Evolutionary conservation across 2,797 vertebrate genomes (phyloP).

Genomic region (Tokudaia tokunoshimensis): DNA sequence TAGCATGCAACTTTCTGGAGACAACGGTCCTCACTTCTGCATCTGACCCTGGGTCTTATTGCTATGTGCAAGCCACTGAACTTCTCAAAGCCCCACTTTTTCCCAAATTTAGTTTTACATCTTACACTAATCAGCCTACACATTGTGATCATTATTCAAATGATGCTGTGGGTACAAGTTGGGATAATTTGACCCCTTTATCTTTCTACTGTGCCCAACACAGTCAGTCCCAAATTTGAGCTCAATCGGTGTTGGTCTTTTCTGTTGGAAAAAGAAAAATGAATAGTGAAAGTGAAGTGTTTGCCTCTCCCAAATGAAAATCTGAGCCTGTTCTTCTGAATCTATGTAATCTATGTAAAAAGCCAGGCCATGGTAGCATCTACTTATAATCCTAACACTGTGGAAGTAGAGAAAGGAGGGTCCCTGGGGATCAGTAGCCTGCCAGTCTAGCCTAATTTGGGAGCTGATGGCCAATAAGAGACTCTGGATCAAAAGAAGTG

Average conservation of each 20-base stretch:
- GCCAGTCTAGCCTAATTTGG: background rate
- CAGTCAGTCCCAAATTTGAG: background rate
- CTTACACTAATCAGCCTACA: background rate
- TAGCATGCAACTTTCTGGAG: background rate
- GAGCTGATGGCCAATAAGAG: background rate
- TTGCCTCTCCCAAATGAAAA: background rate
- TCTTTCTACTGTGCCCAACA: background rate
- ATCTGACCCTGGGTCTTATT: background rate
- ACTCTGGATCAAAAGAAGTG: background rate
- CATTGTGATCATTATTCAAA: background rate
- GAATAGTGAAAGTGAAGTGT: background rate
- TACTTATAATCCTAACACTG: background rate
- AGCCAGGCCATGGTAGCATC: background rate
- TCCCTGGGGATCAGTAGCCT: background rate
- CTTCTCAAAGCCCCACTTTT: background rate
- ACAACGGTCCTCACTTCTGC: background rate
- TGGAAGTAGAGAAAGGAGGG: background rate
- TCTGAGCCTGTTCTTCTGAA: background rate
- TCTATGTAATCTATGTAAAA: background rate
- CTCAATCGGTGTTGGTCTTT: background rate
- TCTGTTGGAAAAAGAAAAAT: background rate
- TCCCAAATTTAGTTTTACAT: background rate
- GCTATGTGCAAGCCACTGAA: background rate
- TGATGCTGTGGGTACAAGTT: background rate
- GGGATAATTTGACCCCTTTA: background rate